Base-by-base conservation (phyloP, 2,888 invertebrate species). In the Keiferia lycopersicella region DNA sequence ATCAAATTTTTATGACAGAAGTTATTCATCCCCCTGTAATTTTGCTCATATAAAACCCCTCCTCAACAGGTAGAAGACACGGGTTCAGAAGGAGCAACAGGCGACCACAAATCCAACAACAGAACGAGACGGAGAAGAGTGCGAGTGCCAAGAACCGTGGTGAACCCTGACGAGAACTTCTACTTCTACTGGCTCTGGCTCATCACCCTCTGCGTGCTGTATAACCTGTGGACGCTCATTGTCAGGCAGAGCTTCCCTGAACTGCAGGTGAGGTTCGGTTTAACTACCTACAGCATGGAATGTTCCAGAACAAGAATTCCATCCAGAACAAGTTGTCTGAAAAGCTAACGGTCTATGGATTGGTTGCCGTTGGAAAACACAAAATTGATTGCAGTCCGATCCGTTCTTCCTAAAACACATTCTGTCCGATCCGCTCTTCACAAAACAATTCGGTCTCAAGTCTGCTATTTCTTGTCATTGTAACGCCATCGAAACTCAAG, bases 171-270 rank as follows among this genome's bases (percentile, higher is more conserved):
- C 88, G 98, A 98, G 79, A 98, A 97, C 87, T 96, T 98, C 88
- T 98, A 98, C 93, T 98, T 98, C 92, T 96, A 98, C 87, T 98
- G 98, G 98, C 82, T 98, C 73, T 95, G 97, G 93, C 87, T 98
- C 69, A 94, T 98, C 74, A 98, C 98, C 59, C 86, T 95, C 70
- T 97, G 97, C 83, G 97, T 98, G 73, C 94, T 98, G 66, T 98
- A 98, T 90, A 98, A 98, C 90, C 93, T 98, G 72, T 98, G 98
- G 98, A 97, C 98, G 38, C 93, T 98, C 69, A 98, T 98, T 75
- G 98, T 98, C 56, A 93, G 98, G 63, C 97, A 98, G 87, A 98
- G 98, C 82, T 96, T 98, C 85, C 97, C 98, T 22, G 98, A 98
- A 83, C 93, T 98, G 68, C 96, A 96, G 93, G 93, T 93, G 73